A percentile compares a stretch with the other conserved stretches of the same genome.
Evolutionary conservation across 2,888 invertebrate species (phyloP).

Genomic region (Trileptium ribeirensis): DNA sequence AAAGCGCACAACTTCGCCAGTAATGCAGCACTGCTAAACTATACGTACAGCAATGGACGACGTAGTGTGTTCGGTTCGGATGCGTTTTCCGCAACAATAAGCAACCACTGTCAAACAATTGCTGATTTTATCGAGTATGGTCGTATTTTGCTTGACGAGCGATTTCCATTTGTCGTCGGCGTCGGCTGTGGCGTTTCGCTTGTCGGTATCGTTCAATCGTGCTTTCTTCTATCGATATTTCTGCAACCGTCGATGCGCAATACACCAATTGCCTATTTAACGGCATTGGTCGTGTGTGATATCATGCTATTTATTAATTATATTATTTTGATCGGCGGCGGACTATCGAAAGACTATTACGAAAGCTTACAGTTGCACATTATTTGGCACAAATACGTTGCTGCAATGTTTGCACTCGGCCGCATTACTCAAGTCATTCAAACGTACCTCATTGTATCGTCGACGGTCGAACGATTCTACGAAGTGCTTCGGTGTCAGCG

Average conservation of each 20-base stretch:
- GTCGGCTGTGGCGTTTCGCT: not conserved
- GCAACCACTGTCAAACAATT: not conserved
- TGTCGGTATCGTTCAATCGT: not conserved
- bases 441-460: slow-evolving; percentile 8
- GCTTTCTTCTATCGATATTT: not conserved
- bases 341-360: slow-evolving; percentile 13
- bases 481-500: not conserved
- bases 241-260: not conserved
- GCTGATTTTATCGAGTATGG: not conserved
- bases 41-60: no score
- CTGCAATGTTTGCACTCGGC: slow-evolving; percentile 7
- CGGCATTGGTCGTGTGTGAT: not conserved
- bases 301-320: not conserved
- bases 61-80: no score
- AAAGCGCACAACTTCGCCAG: no score
- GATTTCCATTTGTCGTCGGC: slow-evolving; percentile 15
- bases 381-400: slow-evolving; percentile 12
- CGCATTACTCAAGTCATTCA: slow-evolving; percentile 10
- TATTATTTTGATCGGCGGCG: slow-evolving; percentile 10
- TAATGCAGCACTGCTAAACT: no score
- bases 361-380: not conserved
- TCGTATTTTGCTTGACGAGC: slow-evolving; percentile 4
- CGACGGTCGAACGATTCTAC: slow-evolving; percentile 15
- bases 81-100: no score
- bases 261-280: not conserved